Conservation (phyloP, 2,113 vertebrate species). For the Sebastes fasciatus region DNA sequence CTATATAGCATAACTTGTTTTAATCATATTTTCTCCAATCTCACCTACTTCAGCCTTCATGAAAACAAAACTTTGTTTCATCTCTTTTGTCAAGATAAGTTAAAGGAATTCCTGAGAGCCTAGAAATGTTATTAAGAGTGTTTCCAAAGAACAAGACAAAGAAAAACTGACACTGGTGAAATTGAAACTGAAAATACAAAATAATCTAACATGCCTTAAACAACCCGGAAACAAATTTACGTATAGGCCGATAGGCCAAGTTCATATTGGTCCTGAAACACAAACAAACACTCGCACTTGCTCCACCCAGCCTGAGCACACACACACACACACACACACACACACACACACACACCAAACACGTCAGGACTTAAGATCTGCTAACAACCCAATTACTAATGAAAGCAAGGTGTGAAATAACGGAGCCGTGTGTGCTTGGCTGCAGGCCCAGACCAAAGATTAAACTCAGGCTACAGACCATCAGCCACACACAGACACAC, state of each 20-base stretch:
- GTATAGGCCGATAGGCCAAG: too few relatives aligned
- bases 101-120: neutral
- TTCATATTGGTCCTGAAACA: neutral
- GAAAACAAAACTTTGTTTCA: neutral
- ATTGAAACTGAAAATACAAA: neutral
- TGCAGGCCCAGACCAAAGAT: too few relatives aligned
- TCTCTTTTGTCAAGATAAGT: too few relatives aligned
- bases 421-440: too few relatives aligned
- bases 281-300: neutral
- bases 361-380: neutral
- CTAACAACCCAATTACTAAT: neutral
- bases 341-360: too few relatives aligned
- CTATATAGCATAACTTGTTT: too few relatives aligned
- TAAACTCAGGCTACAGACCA: neutral
- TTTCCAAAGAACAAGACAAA: neutral
- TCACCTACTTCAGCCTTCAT: neutral
- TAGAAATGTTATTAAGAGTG: neutral
- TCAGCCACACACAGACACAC: neutral
- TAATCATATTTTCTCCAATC: too few relatives aligned
- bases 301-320: too few relatives aligned
- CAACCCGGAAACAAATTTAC: neutral
- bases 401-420: constrained; percentile 10
- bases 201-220: neutral
- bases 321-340: neutral
- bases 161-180: neutral